Evolutionary conservation across 2,113 vertebrate genomes (phyloP).

Genomic region (Passer domesticus): DNA sequence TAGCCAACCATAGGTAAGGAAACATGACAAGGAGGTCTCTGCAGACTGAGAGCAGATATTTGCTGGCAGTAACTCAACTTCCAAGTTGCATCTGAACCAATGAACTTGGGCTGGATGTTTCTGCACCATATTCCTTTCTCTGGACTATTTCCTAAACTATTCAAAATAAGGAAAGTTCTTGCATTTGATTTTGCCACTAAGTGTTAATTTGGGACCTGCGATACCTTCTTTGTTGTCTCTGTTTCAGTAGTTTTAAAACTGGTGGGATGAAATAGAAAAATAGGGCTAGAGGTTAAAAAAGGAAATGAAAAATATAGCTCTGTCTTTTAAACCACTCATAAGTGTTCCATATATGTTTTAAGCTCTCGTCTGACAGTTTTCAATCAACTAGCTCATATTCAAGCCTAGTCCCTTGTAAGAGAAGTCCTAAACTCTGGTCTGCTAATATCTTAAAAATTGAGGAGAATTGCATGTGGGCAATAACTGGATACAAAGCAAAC

Average conservation of each 20-base stretch:
- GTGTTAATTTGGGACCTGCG: background rate
- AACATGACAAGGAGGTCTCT: background rate
- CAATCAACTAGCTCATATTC: background rate
- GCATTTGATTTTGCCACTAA: background rate
- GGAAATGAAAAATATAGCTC: background rate
- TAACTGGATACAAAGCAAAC: background rate
- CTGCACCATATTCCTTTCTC: background rate
- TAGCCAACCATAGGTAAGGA: background rate
- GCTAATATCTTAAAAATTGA: background rate
- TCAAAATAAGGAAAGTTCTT: background rate
- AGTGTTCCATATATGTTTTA: background rate
- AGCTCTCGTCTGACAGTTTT: background rate
- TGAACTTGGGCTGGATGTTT: background rate
- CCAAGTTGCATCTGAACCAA: rapidly evolving
- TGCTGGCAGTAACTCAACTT: background rate
- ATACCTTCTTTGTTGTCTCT: background rate
- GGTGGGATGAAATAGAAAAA: background rate
- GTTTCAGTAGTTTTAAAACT: background rate
- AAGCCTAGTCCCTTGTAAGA: background rate
- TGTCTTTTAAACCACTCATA: background rate
- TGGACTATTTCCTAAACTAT: background rate
- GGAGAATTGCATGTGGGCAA: background rate
- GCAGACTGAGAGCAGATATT: background rate
- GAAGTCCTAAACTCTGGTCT: background rate
- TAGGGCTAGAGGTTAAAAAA: background rate